A percentile compares a stretch with the other conserved stretches of the same genome.
Conservation (phyloP, 1,140 invertebrate genomes). For the Hycleus cichorii region DNA sequence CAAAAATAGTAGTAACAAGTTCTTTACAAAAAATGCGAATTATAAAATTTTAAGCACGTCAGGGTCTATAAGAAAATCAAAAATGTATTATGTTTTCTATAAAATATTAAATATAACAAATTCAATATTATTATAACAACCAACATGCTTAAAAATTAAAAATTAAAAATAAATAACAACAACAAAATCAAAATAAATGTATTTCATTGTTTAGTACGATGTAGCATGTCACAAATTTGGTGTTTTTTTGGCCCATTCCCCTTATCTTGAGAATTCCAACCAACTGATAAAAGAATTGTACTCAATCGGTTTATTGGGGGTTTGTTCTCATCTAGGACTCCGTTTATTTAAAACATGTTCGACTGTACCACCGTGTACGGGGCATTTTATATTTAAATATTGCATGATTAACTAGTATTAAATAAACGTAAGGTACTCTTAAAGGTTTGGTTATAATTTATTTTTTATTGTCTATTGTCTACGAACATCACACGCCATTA, state of each 20-base stretch:
- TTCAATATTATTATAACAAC: constrained; percentile 10
- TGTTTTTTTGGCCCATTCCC: too few species aligned
- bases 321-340: not conserved
- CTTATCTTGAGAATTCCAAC: too few species aligned
- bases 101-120: not conserved
- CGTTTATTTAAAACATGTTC: constrained; percentile 13
- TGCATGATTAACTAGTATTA: constrained; percentile 43
- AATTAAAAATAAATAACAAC: not conserved
- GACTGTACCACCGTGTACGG: constrained; percentile 38
- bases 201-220: too few species aligned
- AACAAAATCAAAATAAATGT: too few species aligned
- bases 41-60: constrained; percentile 29
- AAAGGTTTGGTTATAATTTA: constrained; percentile 40
- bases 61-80: constrained; percentile 12
- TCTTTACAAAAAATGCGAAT: constrained; percentile 2
- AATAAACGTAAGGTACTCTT: constrained; percentile 41
- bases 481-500: constrained; percentile 37
- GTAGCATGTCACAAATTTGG: too few species aligned
- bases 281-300: constrained; percentile 3
- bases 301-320: constrained; percentile 9
- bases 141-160: constrained; percentile 30
- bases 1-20: constrained; percentile 12
- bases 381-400: constrained; percentile 42
- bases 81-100: not conserved
- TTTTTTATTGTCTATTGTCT: constrained; percentile 39